phyloP scores from a whole-genome alignment of 1,140 invertebrate species.

The Bombus cullumanus region DNA sequence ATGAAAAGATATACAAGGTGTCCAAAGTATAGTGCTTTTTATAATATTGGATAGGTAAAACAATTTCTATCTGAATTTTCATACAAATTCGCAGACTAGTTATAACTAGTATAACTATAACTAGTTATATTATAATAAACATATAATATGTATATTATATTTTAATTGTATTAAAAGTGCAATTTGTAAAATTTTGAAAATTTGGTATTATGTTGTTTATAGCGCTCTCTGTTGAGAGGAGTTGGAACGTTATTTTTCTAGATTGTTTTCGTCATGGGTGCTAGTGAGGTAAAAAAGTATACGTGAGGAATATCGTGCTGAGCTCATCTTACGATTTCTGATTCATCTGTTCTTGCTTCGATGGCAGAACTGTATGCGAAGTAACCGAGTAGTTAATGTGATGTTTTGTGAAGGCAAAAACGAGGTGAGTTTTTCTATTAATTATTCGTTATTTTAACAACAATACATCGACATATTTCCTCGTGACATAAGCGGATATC shows the following conservation, averaged over 20 bases:
- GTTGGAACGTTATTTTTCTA: constrained; percentile 63
- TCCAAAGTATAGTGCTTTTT: too few relatives aligned
- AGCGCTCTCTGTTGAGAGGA: constrained; percentile 51
- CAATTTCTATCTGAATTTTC: too few relatives aligned
- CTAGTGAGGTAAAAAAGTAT: constrained; percentile 62
- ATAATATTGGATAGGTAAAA: too few relatives aligned
- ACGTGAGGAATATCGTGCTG: constrained; percentile 67
- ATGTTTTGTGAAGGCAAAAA: constrained; percentile 81
- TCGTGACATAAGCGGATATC: constrained; percentile 34
- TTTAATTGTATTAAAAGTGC: background rate
- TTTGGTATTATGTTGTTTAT: background rate
- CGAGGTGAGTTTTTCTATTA: constrained; percentile 75
- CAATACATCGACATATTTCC: constrained; percentile 17
- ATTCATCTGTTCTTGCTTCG: constrained; percentile 65
- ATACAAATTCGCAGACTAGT: too few relatives aligned
- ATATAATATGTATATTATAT: too few relatives aligned
- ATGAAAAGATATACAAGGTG: too few relatives aligned
- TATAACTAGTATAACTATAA: too few relatives aligned
- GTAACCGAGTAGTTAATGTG: constrained; percentile 78
- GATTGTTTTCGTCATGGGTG: constrained; percentile 66
- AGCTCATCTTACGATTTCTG: constrained; percentile 66
- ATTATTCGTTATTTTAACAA: constrained; percentile 33
- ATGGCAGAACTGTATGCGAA: constrained; percentile 70
- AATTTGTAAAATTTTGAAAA: background rate
- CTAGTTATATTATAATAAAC: too few relatives aligned